Evolutionary conservation across 2,113 vertebrate species (phyloP), one percentile per base, ranked within the genome.

Genomic region (Tautogolabrus adspersus): DNA sequence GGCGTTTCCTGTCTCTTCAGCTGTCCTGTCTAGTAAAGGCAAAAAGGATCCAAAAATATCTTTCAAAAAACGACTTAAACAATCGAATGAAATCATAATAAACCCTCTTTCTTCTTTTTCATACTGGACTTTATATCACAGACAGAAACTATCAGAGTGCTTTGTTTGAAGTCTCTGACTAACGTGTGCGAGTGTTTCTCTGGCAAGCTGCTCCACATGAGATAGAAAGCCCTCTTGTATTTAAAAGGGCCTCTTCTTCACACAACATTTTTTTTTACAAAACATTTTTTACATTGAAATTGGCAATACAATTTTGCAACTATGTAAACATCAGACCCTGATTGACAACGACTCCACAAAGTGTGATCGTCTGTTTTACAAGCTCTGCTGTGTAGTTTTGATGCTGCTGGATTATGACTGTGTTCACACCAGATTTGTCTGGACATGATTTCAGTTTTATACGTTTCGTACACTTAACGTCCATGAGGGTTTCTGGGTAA

Each of bases 281-380:
- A 67, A 62, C 8, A 19, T 66, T 49, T 68, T 51, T 81, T 49
- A 59, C 67, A 61, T 52, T 60, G 3, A 56, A 22, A 61, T 52
- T 56, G 5, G 51, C n/a, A 22, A 59, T 78, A 49, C n/a, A 46
- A 40, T 59, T 51, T 60, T 49, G 22, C 51, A 64, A 26, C 72
- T 40, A 61, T 46, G 16, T 37, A 58, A 77, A 64, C 52, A 75
- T 65, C 47, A 66, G 54, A 46, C 34, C 30, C 5, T 0, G 49
- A 71, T 37, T 59, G 38, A 62, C 26, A 55, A n/a, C 26, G 19
- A 38, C 58, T 19, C 13, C 8, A 56, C 30, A 71, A 62, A 44
- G 61, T 30, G 18, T 49, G 65, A 38, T 47, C 3, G 23, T 37
- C 49, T 37, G 46, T 55, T 46, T 22, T 10, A 70, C 19, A 49